Conservation (phyloP, 2,113 vertebrate species). For the Centropus unirufus region DNA sequence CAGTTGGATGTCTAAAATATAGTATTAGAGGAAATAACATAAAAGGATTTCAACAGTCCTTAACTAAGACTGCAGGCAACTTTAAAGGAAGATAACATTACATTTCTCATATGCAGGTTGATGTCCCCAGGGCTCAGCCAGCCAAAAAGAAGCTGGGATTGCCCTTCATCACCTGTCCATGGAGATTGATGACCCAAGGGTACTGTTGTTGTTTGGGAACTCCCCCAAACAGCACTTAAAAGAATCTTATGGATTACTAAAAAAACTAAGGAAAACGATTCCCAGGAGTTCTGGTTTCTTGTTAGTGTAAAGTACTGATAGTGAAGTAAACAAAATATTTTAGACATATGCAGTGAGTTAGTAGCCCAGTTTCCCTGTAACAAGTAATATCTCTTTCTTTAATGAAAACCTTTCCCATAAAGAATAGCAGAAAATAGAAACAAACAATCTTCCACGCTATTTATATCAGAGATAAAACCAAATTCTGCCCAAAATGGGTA, state of each 20-base stretch:
- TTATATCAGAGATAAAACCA: background rate
- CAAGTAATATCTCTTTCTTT: background rate
- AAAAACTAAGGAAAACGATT: conserved; percentile 1
- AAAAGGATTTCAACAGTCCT: conserved; percentile 2
- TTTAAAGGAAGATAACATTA: background rate
- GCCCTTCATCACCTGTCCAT: background rate
- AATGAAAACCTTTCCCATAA: conserved; percentile 44
- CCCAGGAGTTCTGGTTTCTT: conserved; percentile 19
- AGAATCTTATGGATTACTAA: background rate
- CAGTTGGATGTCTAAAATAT: background rate
- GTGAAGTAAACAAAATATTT: background rate
- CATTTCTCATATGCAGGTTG: background rate
- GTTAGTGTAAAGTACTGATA: background rate
- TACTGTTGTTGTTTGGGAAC: background rate
- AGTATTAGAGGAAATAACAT: background rate
- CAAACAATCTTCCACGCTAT: background rate
- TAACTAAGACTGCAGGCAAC: background rate
- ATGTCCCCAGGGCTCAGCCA: background rate
- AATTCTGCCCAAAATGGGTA: background rate
- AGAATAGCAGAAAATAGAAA: background rate
- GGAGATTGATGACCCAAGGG: background rate
- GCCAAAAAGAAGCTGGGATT: background rate
- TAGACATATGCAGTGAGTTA: background rate
- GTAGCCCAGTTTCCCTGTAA: background rate
- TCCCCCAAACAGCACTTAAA: conserved; percentile 13